phyloP scores from a whole-genome alignment of 2,888 invertebrate genomes.

The Endotricha flammealis region DNA sequence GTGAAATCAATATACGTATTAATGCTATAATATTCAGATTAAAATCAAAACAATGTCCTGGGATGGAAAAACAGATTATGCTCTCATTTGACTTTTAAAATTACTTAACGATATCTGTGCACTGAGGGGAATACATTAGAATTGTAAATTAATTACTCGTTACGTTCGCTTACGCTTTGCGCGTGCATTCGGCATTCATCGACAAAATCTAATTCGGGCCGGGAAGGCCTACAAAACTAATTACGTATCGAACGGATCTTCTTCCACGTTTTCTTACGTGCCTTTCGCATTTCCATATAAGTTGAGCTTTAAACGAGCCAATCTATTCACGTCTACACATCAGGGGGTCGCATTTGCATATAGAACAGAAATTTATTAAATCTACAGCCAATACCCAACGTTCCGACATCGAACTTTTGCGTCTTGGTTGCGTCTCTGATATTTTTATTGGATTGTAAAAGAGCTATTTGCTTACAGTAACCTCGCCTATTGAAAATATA shows the following conservation, averaged over 20 bases:
- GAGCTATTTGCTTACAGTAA: slow-evolving; percentile 18
- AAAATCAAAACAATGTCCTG: not conserved
- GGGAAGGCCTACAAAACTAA: slow-evolving; percentile 70
- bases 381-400: slow-evolving; percentile 77
- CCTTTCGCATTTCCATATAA: slow-evolving; percentile 78
- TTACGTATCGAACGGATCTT: slow-evolving; percentile 75
- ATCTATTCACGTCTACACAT: slow-evolving; percentile 79
- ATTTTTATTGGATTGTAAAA: slow-evolving; percentile 61
- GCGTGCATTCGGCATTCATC: slow-evolving; percentile 47
- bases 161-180: slow-evolving; percentile 40
- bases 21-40: too few relatives aligned
- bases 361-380: slow-evolving; percentile 79
- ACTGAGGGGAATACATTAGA: slow-evolving; percentile 45
- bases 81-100: slow-evolving; percentile 41
- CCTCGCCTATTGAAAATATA: slow-evolving; percentile 21
- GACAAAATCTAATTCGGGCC: slow-evolving; percentile 54
- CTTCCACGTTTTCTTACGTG: slow-evolving; percentile 76
- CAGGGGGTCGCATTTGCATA: slow-evolving; percentile 78
- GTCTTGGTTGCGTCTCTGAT: slow-evolving; percentile 56
- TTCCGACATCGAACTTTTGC: slow-evolving; percentile 72
- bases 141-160: slow-evolving; percentile 60
- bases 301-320: slow-evolving; percentile 78
- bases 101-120: slow-evolving; percentile 34
- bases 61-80: slow-evolving; percentile 31
- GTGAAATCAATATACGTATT: too few relatives aligned